Evolutionary conservation across 2,888 invertebrate species (phyloP), one percentile per base, ranked within the genome.

Genomic region (Eristalis pertinax): DNA sequence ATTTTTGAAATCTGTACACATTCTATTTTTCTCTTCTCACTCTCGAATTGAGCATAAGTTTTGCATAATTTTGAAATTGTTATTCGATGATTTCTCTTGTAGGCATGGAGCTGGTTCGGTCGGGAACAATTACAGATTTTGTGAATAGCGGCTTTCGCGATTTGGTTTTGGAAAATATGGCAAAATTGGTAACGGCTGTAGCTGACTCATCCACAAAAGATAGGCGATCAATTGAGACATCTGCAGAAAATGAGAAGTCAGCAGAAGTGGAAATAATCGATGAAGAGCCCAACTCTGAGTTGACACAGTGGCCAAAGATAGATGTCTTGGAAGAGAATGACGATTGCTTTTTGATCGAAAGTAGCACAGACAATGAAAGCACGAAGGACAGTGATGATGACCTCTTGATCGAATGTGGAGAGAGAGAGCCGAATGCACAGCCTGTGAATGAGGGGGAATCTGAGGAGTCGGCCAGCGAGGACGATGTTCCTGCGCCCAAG

Each of bases 31-130:
- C 56, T 65, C 32, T 19, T 63, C n/a, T n/a, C 73, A 70, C 24
- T 77, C 41, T 87, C 86, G 86, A 87, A 83, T 79, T 79, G 63
- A 75, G 86, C 86, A 87, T 87, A 79, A 75, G 1, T 24, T 67
- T 67, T 60, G 29, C 68, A 15, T 62, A 22, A n/a, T 38, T 11
- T 65, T 50, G 29, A 77, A 63, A 11, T 72, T 32, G 58, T 72
- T 63, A 77, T 63, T 68, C 67, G 29, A 62, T 62, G 58, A 24
- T 13, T n/a, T 50, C n/a, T 69, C 10, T 74, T 86, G 11, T 38
- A 87, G 86, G 79, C 10, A 83, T 72, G 67, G 83, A 87, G 22
- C 78, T 87, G 86, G 86, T 87, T 19, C 86, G 86, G 10, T 26
- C 62, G 15, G 86, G 86, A 58, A 35, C 67, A 35, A 87, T 87